A percentile compares a stretch with the other conserved stretches of the same genome.
Evolutionary conservation across 2,797 vertebrate genomes (phyloP).

Genomic region (Rhabdomys pumilio): DNA sequence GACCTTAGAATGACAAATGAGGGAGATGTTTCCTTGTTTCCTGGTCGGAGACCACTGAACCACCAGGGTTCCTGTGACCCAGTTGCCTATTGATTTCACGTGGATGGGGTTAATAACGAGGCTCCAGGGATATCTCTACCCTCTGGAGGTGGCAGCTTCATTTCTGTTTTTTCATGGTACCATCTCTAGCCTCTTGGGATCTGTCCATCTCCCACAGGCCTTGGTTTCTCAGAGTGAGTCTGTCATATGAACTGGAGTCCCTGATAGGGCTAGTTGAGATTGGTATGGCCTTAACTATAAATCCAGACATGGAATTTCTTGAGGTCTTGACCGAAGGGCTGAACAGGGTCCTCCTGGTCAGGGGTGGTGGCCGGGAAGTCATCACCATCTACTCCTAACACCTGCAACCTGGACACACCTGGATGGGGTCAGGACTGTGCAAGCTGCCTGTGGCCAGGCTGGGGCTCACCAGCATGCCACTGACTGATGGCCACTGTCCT

Average conservation of each 20-base stretch:
- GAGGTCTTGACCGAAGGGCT: constrained; percentile 98
- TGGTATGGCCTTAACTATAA: constrained; percentile 88
- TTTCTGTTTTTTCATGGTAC: neutral
- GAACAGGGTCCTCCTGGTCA: constrained; percentile 95
- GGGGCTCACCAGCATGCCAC: neutral
- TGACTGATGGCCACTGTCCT: neutral
- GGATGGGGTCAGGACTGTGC: neutral
- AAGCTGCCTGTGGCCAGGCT: neutral
- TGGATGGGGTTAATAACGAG: neutral
- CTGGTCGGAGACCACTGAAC: neutral
- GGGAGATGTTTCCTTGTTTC: neutral
- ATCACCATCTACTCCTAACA: constrained; percentile 98
- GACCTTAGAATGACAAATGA: neutral
- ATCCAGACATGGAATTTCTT: constrained; percentile 98
- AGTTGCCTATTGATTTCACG: neutral
- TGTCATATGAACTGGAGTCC: neutral
- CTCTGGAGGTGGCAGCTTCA: neutral
- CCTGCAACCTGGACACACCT: neutral
- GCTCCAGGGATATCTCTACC: neutral
- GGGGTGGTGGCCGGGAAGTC: constrained; percentile 97
- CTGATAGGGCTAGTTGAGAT: fast-evolving
- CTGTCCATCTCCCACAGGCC: neutral
- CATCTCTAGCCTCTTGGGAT: neutral
- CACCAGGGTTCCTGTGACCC: neutral
- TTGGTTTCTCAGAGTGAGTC: neutral